These are phyloP conservation scores for Ectemnius cavifrons DNA, from an alignment of 2,888 invertebrate genomes.

Conservation along the genomic window DNA sequence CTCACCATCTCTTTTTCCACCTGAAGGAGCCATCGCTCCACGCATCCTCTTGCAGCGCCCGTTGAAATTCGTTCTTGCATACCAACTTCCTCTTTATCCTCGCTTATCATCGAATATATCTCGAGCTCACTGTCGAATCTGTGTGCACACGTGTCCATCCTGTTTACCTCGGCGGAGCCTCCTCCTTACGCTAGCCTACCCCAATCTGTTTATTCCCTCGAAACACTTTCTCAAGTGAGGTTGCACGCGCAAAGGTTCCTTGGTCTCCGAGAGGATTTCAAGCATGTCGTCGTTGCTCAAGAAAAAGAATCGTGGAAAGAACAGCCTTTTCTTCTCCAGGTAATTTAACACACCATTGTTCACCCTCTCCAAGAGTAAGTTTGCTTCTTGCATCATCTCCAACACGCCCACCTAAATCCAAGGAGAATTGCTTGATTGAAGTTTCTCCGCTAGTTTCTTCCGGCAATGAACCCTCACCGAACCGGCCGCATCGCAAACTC, in stretches of 20 bases:
- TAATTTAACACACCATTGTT: slow-evolving; percentile 91
- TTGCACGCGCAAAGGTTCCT: slow-evolving; percentile 90
- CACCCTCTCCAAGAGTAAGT: slow-evolving; percentile 86
- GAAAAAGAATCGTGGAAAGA: slow-evolving; percentile 93
- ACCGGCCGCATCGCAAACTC: slow-evolving; percentile 84
- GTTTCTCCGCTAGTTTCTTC: background rate
- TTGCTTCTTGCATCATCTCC: slow-evolving; percentile 85
- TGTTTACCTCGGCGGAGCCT: too few relatives aligned
- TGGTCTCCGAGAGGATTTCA: slow-evolving; percentile 93
- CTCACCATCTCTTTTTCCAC: slow-evolving; percentile 90
- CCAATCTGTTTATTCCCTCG: slow-evolving; percentile 88
- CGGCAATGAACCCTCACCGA: slow-evolving; percentile 74
- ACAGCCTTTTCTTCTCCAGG: slow-evolving; percentile 90
- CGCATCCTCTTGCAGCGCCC: slow-evolving; percentile 87
- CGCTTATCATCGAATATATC: slow-evolving; percentile 88
- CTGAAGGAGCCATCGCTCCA: slow-evolving; percentile 91
- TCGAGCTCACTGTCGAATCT: slow-evolving; percentile 85
- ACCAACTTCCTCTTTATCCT: slow-evolving; percentile 86
- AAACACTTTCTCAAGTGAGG: slow-evolving; percentile 93
- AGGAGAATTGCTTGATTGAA: slow-evolving; percentile 24
- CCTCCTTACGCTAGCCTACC: slow-evolving; percentile 62
- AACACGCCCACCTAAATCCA: slow-evolving; percentile 80
- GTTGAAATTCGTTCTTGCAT: slow-evolving; percentile 84
- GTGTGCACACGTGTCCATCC: background rate
- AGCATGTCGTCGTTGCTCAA: slow-evolving; percentile 94